A percentile compares a stretch with the other conserved stretches of the same genome.
phyloP scores from a whole-genome alignment of 2,888 invertebrate genomes.

The Anodontia alba region DNA sequence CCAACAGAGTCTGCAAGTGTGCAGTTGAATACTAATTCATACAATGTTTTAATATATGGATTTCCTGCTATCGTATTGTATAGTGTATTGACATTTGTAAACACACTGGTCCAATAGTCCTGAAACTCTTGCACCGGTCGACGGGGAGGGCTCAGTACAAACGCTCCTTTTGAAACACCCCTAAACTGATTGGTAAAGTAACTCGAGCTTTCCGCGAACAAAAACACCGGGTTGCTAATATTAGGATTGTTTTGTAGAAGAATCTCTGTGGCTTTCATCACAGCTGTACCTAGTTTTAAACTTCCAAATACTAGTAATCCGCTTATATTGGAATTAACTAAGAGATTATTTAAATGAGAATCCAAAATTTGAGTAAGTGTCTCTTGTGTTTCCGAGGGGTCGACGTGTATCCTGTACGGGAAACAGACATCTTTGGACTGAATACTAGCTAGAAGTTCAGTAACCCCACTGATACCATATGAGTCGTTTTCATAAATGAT shows the following conservation, averaged over 20 bases:
- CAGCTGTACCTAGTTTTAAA: conserved; percentile 14
- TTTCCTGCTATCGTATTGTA: conserved; percentile 24
- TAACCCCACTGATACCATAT: conserved; percentile 47
- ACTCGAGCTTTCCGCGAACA: conserved; percentile 46
- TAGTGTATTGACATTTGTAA: background rate
- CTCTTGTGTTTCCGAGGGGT: background rate
- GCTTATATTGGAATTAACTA: conserved; percentile 18
- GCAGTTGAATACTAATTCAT: conserved; percentile 29
- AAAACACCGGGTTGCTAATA: conserved; percentile 32
- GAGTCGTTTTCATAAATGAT: conserved; percentile 50
- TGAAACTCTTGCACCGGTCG: conserved; percentile 26
- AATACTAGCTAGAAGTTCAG: conserved; percentile 15
- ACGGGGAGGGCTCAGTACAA: conserved; percentile 45
- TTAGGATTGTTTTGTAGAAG: background rate
- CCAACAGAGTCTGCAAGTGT: background rate
- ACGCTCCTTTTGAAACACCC: conserved; percentile 49
- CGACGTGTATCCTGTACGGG: conserved; percentile 30
- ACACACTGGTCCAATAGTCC: conserved; percentile 18
- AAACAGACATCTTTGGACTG: conserved; percentile 38
- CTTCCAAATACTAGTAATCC: conserved; percentile 49
- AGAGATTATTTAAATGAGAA: background rate
- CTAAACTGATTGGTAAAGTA: conserved; percentile 20
- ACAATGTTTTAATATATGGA: conserved; percentile 40
- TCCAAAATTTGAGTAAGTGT: background rate
- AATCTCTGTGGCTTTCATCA: conserved; percentile 37